Conservation (phyloP, 1,140 invertebrate species). For the Gryon sp. region DNA sequence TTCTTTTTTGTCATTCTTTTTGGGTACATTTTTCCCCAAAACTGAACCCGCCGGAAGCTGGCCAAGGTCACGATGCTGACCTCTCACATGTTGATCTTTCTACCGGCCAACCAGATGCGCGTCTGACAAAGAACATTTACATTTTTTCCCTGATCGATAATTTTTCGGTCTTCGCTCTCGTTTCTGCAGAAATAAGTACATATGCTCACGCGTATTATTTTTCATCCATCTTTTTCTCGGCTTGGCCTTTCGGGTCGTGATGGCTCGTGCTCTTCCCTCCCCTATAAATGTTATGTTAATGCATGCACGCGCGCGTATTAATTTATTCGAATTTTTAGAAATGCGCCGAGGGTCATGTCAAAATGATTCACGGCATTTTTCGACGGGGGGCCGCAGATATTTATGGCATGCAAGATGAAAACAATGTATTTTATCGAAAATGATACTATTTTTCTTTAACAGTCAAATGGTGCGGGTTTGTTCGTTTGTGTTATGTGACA, state of each 20-base stretch:
- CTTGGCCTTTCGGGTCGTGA: conserved; percentile 66
- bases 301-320: conserved; percentile 75
- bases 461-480: no score
- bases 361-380: conserved; percentile 65
- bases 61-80: conserved; percentile 74
- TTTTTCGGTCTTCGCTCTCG: conserved; percentile 49
- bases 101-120: conserved; percentile 71
- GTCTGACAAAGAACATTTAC: conserved; percentile 57
- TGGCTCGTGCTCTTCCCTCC: conserved; percentile 70
- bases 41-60: conserved; percentile 64
- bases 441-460: background rate
- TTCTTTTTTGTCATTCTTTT: conserved; percentile 46
- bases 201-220: conserved; percentile 57
- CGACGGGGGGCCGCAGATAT: conserved; percentile 43
- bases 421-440: conserved; percentile 39
- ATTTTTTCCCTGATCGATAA: conserved; percentile 65
- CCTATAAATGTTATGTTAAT: conserved; percentile 74
- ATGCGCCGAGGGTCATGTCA: conserved; percentile 63
- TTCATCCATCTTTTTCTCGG: conserved; percentile 53
- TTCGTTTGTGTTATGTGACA: no score
- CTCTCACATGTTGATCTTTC: conserved; percentile 67
- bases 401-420: conserved; percentile 47
- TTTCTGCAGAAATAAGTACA: conserved; percentile 47
- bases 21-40: conserved; percentile 71
- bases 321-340: conserved; percentile 78